Conservation (phyloP, 2,797 vertebrate species). For the Phataginus tricuspis region DNA sequence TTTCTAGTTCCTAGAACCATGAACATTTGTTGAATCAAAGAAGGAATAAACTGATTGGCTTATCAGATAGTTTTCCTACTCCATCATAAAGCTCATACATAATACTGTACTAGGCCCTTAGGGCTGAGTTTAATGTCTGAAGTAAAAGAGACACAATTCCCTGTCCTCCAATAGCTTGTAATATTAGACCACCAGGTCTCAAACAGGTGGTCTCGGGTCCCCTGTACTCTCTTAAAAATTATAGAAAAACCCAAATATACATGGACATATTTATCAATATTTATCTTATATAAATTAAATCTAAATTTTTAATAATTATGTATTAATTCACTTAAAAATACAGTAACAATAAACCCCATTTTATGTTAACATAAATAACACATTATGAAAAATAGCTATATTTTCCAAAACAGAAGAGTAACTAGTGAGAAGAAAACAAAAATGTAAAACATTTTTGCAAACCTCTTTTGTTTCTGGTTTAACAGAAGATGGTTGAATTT, state of each 20-base stretch:
- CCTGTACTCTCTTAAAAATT: slow-evolving; percentile 28
- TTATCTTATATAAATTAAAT: slow-evolving; percentile 41
- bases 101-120: background rate
- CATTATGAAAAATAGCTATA: background rate
- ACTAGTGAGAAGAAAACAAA: background rate
- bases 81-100: background rate
- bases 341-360: slow-evolving; percentile 18
- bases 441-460: slow-evolving; percentile 8
- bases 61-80: background rate
- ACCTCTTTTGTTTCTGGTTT: background rate
- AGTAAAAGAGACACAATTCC: background rate
- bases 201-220: background rate
- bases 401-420: slow-evolving; percentile 31
- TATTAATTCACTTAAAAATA: slow-evolving; percentile 34
- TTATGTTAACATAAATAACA: background rate
- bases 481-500: slow-evolving; percentile 38
- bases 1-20: background rate
- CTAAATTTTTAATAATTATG: background rate
- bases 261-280: background rate
- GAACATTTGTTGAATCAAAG: background rate
- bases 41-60: background rate
- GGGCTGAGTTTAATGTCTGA: background rate
- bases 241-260: slow-evolving; percentile 20
- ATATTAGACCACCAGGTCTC: background rate
- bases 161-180: background rate